A percentile compares a stretch with the other conserved stretches of the same genome.
Conservation (phyloP, 2,113 vertebrate species). For the Axis porcinus region DNA sequence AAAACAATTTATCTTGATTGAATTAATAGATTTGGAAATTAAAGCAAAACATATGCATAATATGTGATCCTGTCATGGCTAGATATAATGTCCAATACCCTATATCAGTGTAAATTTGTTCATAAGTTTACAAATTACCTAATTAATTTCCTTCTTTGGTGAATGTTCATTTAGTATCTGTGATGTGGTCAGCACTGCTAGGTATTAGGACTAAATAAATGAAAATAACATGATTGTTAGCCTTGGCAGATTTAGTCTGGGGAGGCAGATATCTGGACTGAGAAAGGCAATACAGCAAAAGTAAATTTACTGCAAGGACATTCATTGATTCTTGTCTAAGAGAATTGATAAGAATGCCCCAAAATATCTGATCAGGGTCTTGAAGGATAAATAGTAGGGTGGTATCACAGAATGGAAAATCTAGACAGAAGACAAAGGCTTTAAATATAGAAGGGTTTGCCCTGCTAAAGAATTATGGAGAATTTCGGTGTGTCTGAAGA, state of each 20-base stretch:
- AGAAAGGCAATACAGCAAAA: neutral
- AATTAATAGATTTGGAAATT: neutral
- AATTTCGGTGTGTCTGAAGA: neutral
- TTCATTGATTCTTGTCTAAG: neutral
- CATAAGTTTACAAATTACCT: neutral
- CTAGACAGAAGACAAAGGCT: neutral
- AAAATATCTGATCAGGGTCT: neutral
- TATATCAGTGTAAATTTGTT: neutral
- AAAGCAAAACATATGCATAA: neutral
- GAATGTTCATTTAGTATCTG: neutral
- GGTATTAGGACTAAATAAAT: neutral
- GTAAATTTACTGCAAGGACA: neutral
- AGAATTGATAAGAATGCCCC: neutral
- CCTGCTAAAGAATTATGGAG: neutral
- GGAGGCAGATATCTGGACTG: neutral
- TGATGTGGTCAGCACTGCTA: neutral
- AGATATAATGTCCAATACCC: neutral
- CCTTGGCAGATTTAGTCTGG: neutral
- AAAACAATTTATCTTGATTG: neutral
- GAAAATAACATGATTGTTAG: neutral
- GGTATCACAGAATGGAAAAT: neutral
- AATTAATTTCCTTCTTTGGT: neutral
- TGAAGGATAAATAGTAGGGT: neutral
- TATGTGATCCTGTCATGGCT: neutral
- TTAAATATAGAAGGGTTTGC: neutral